phyloP scores from a whole-genome alignment of 2,113 vertebrate genomes.

The Hiodon tergisus region DNA sequence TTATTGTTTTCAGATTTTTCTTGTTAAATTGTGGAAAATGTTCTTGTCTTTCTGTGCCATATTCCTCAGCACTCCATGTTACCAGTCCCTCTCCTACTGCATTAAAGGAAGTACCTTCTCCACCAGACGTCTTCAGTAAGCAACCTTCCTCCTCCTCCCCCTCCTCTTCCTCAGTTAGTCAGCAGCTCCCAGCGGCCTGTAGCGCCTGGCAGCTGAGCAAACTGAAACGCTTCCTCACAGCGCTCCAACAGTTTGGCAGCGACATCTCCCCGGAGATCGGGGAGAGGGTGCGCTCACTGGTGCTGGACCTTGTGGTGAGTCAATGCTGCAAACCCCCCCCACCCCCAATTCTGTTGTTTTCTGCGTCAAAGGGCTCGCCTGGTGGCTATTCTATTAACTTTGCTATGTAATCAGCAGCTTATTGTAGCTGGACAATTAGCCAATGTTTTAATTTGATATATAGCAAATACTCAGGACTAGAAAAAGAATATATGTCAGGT shows the following conservation, averaged over 20 bases:
- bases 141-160: constrained; percentile 88
- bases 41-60: constrained; percentile 24
- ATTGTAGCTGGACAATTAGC: too few species aligned
- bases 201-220: constrained; percentile 96
- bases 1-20: not conserved
- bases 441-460: too few species aligned
- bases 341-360: too few species aligned
- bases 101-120: constrained; percentile 91
- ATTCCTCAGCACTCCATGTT: constrained; percentile 86
- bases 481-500: too few species aligned
- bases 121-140: constrained; percentile 93
- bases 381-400: not conserved
- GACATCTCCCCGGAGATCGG: constrained; percentile 98
- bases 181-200: constrained; percentile 94
- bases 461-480: too few species aligned
- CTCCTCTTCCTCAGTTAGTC: constrained; percentile 93
- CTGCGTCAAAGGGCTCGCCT: too few species aligned
- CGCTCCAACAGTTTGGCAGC: constrained; percentile 96
- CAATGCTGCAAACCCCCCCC: not conserved
- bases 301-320: constrained; percentile 96
- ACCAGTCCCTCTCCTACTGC: constrained; percentile 95
- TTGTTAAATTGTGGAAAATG: not conserved
- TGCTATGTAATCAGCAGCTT: too few species aligned
- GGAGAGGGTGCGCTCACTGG: constrained; percentile 90
- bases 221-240: constrained; percentile 96